phyloP scores from a whole-genome alignment of 2,797 vertebrate species.

The Sciurus vulgaris region DNA sequence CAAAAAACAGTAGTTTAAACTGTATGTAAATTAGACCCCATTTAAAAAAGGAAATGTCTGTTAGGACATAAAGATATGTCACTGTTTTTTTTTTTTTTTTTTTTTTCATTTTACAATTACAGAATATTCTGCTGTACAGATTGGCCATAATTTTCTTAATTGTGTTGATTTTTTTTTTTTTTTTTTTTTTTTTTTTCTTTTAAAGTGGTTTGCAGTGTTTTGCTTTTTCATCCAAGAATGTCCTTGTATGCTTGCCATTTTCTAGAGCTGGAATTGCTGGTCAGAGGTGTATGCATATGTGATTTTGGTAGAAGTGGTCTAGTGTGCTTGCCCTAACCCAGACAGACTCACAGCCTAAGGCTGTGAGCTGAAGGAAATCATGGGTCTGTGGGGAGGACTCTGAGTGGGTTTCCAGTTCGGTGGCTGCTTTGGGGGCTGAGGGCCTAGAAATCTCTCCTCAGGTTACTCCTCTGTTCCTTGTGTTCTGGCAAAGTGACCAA shows the following conservation, averaged over 20 bases:
- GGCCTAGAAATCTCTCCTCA: background rate
- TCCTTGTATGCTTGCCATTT: rapidly evolving
- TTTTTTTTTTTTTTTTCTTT: background rate
- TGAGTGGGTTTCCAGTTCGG: background rate
- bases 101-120: background rate
- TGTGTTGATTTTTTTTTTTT: background rate
- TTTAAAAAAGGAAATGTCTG: background rate
- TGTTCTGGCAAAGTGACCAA: background rate
- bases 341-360: no score
- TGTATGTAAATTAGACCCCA: rapidly evolving
- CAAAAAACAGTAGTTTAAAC: no score
- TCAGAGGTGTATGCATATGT: rapidly evolving
- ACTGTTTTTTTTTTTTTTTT: background rate
- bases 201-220: background rate
- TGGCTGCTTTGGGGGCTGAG: background rate
- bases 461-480: background rate
- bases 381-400: background rate
- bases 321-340: no score
- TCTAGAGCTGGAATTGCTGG: background rate
- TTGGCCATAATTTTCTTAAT: rapidly evolving
- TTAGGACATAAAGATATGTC: rapidly evolving
- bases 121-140: rapidly evolving
- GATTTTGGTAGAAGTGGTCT: background rate
- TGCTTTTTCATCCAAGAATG: background rate
- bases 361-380: background rate